Conservation (phyloP, 2,797 vertebrate species). For the Decapterus maruadsi region DNA sequence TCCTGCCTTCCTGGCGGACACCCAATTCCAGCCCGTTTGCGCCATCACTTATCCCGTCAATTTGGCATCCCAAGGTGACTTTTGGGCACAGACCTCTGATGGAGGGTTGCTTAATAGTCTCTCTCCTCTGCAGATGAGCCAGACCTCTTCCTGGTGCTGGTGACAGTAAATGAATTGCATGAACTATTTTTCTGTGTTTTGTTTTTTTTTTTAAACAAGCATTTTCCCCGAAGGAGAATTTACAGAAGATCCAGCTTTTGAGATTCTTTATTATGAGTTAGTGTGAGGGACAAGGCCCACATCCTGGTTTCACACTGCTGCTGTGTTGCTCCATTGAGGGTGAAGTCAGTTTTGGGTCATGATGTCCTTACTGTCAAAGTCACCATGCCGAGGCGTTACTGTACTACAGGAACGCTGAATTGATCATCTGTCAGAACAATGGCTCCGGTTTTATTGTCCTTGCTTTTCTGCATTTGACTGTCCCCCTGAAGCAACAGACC, state of each 20-base stretch:
- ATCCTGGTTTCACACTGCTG: conserved; percentile 48
- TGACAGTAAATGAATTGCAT: conserved; percentile 44
- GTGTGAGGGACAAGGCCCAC: conserved; percentile 51
- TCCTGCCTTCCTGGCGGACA: conserved; percentile 51
- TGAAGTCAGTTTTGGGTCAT: conserved; percentile 74
- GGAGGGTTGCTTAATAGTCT: conserved; percentile 55
- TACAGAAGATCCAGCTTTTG: not conserved
- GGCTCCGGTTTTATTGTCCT: conserved; percentile 10
- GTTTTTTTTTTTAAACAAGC: no score
- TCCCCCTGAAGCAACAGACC: conserved; percentile 14
- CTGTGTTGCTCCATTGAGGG: conserved; percentile 54
- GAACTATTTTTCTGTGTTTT: not conserved
- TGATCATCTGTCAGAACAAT: conserved; percentile 19
- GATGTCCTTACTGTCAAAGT: conserved; percentile 78
- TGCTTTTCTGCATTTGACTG: conserved; percentile 15
- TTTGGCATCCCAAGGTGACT: conserved; percentile 87
- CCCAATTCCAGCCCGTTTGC: conserved; percentile 70
- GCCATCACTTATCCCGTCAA: conserved; percentile 79
- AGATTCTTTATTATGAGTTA: conserved; percentile 16
- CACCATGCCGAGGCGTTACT: conserved; percentile 55
- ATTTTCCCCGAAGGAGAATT: not conserved
- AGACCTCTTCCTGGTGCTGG: conserved; percentile 5
- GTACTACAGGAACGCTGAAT: conserved; percentile 32
- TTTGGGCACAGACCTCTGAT: conserved; percentile 75
- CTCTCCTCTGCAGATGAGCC: conserved; percentile 50